These are phyloP conservation scores for Nautilus pompilius DNA, from an alignment of 1,140 invertebrate species.

Conservation along the genomic window DNA sequence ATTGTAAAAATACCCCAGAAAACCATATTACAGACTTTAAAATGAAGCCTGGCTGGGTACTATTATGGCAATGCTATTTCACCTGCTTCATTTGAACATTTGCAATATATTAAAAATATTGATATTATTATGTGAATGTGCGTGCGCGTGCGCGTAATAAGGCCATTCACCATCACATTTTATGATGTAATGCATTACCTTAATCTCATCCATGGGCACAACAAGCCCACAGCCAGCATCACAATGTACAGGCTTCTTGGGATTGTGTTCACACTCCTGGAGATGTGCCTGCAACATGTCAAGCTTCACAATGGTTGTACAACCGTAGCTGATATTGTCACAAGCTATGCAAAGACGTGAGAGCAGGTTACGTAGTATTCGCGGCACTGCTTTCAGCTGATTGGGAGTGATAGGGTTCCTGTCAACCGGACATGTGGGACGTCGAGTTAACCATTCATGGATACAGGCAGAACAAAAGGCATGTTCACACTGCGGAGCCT, in stretches of 20 bases:
- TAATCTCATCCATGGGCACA: constrained; percentile 91
- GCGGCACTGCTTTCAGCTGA: constrained; percentile 83
- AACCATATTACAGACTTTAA: too few species aligned
- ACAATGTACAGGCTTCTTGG: constrained; percentile 87
- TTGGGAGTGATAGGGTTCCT: constrained; percentile 80
- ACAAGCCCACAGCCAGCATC: constrained; percentile 89
- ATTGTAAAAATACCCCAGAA: too few species aligned
- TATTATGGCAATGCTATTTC: too few species aligned
- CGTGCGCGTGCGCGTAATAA: too few species aligned
- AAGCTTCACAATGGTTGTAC: constrained; percentile 78
- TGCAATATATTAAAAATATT: too few species aligned
- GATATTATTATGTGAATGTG: too few species aligned
- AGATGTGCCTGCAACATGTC: constrained; percentile 79
- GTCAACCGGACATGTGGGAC: constrained; percentile 91
- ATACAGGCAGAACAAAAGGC: constrained; percentile 92
- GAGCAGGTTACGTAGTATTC: constrained; percentile 87
- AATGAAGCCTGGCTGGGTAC: too few species aligned
- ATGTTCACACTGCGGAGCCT: constrained; percentile 94
- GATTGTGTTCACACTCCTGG: constrained; percentile 87
- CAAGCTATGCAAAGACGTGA: constrained; percentile 84
- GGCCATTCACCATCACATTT: not conserved
- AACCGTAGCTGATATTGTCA: constrained; percentile 84
- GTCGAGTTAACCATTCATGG: constrained; percentile 87
- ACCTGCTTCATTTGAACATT: too few species aligned
- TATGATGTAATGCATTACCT: constrained; percentile 61